Conservation (phyloP, 2,113 vertebrate genomes). For the Pachypanchax playfairii region DNA sequence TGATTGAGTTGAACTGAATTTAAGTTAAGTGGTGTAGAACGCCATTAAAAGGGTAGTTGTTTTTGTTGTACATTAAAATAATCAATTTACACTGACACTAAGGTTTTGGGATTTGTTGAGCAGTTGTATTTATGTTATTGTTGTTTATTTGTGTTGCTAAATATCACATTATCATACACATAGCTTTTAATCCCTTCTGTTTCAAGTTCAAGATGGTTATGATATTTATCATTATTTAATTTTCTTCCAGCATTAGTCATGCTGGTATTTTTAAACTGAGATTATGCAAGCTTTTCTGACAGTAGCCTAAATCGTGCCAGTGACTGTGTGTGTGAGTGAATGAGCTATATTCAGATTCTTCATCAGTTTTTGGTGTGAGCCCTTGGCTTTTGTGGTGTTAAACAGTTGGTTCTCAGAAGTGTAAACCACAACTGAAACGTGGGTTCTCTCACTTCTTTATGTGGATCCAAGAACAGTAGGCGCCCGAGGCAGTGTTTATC, state of each 20-base stretch:
- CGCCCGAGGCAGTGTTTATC: constrained; percentile 46
- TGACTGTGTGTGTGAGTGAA: constrained; percentile 4
- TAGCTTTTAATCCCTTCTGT: too few relatives aligned
- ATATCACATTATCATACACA: not conserved
- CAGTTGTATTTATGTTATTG: not conserved
- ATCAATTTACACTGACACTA: not conserved
- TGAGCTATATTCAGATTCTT: constrained; percentile 20
- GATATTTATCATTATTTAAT: not conserved
- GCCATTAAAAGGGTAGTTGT: not conserved
- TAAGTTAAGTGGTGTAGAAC: not conserved
- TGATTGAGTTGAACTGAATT: too few relatives aligned
- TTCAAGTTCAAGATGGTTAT: not conserved
- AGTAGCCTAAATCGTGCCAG: not conserved
- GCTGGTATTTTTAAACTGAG: constrained; percentile 3
- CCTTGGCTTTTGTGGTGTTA: constrained; percentile 43
- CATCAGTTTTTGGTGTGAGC: constrained; percentile 17
- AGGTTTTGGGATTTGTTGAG: not conserved
- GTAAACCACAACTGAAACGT: constrained; percentile 57
- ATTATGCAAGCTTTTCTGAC: not conserved
- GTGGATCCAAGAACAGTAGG: constrained; percentile 18
- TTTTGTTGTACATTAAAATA: not conserved
- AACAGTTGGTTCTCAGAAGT: constrained; percentile 54
- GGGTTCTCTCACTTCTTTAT: constrained; percentile 37
- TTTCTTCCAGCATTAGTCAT: not conserved
- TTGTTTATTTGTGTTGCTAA: not conserved